Evolutionary conservation across 2,113 vertebrate species (phyloP).

Genomic region (Coregonus clupeaformis): DNA sequence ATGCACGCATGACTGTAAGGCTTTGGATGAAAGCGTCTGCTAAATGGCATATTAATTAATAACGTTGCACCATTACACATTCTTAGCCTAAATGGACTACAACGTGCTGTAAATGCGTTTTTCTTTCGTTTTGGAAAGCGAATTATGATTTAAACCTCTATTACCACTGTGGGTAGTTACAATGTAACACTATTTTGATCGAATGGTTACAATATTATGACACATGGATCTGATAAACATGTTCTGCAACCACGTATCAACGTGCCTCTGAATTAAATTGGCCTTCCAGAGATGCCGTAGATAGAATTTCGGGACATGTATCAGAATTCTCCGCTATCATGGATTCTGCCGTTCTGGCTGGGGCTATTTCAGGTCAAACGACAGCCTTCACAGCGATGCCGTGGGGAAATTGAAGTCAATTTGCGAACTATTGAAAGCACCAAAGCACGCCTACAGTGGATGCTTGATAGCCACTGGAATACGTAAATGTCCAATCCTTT

Average conservation of each 20-base stretch:
- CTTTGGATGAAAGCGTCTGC: too few relatives aligned
- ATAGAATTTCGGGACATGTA: constrained; percentile 16
- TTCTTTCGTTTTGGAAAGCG: neutral
- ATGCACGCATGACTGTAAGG: too few relatives aligned
- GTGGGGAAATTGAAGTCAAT: constrained; percentile 9
- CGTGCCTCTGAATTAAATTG: constrained; percentile 5
- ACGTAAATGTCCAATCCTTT: neutral
- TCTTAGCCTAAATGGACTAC: too few relatives aligned
- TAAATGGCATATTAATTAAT: too few relatives aligned
- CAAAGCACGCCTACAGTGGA: neutral
- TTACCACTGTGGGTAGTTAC: neutral
- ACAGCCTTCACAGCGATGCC: constrained; percentile 14
- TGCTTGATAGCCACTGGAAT: neutral
- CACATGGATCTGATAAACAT: neutral
- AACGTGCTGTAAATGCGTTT: neutral
- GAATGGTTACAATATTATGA: neutral
- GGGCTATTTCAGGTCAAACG: constrained; percentile 48
- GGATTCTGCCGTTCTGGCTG: constrained; percentile 19
- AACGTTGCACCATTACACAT: too few relatives aligned
- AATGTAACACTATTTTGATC: neutral
- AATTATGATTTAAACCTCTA: neutral
- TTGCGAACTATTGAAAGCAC: neutral
- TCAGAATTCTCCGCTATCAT: constrained; percentile 23
- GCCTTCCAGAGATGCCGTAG: constrained; percentile 28
- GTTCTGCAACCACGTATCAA: neutral